These are phyloP conservation scores for Idaea biselata DNA, from an alignment of 2,888 invertebrate genomes.

Conservation along the genomic window DNA sequence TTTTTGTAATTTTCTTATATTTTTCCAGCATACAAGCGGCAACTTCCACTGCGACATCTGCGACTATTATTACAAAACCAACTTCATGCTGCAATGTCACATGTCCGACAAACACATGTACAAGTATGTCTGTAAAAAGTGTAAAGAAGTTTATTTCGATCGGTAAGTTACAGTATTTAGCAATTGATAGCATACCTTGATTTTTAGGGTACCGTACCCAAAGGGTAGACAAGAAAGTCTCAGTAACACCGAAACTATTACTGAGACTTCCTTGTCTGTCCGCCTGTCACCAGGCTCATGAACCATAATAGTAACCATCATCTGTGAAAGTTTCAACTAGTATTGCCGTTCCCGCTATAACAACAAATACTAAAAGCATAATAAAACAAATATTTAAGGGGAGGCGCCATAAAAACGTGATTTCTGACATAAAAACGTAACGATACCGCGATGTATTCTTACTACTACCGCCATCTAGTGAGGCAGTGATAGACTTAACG, in stretches of 20 bases:
- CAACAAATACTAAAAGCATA: no score
- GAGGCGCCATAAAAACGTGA: no score
- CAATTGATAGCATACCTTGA: no score
- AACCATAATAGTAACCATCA: background rate
- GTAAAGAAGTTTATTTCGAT: slow-evolving; percentile 68
- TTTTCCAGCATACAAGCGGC: slow-evolving; percentile 61
- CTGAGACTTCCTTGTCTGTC: background rate
- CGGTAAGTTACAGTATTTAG: slow-evolving; percentile 44
- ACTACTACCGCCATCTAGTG: background rate
- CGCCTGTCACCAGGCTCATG: background rate
- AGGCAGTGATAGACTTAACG: no score
- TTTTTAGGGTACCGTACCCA: slow-evolving; percentile 1
- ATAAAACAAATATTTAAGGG: no score
- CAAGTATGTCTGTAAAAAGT: slow-evolving; percentile 70
- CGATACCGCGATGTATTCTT: no score
- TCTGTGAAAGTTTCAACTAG: no score
- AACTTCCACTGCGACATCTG: slow-evolving; percentile 58
- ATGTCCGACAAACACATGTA: slow-evolving; percentile 70
- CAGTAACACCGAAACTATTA: no score
- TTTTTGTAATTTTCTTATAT: background rate
- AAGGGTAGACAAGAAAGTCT: no score
- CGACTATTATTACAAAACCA: slow-evolving; percentile 63
- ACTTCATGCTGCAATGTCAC: slow-evolving; percentile 62
- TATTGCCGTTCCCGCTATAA: no score
- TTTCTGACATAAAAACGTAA: no score